Percentiles rank a stretch among this genome's conserved stretches.
These are phyloP conservation scores for Hydra vulgaris DNA, from an alignment of 30 jellyfish, hydroid and myxozoan species.

Conservation along the genomic window DNA sequence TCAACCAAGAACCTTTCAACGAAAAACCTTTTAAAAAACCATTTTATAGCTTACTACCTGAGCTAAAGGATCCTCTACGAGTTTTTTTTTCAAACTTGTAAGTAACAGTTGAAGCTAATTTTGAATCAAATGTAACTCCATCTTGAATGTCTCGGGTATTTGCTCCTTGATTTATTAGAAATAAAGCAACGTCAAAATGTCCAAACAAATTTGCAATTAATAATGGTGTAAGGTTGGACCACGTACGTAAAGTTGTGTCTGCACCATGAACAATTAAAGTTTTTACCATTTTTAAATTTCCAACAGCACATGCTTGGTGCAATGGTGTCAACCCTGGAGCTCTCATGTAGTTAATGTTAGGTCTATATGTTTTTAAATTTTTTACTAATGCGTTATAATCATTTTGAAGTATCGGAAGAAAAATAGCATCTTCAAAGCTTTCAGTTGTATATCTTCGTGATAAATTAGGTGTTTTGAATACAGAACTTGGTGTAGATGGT, in stretches of 20 bases:
- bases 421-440: slow-evolving; percentile 15
- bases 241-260: slow-evolving; percentile 6
- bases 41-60: too few species aligned
- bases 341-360: slow-evolving; percentile 23
- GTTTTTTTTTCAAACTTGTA: background rate
- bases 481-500: background rate
- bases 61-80: background rate
- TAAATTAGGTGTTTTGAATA: background rate
- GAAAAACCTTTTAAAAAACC: background rate
- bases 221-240: slow-evolving; percentile 38
- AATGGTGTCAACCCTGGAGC: slow-evolving; percentile 32
- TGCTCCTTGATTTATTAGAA: slow-evolving; percentile 16
- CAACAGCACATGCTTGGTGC: slow-evolving; percentile 37
- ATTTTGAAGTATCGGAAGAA: background rate
- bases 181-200: slow-evolving; percentile 37
- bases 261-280: slow-evolving; percentile 19
- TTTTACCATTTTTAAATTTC: slow-evolving; percentile 1
- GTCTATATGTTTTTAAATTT: background rate
- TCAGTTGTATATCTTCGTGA: slow-evolving; percentile 23
- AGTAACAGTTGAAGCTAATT: slow-evolving; percentile 14
- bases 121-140: slow-evolving; percentile 12
- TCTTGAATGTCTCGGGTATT: slow-evolving; percentile 10
- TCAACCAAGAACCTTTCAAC: too few species aligned
- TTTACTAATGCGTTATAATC: slow-evolving; percentile 9
- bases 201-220: slow-evolving; percentile 28